Base-by-base conservation (phyloP, 2,797 vertebrate genomes). In the Acanthurus lineatus region DNA sequence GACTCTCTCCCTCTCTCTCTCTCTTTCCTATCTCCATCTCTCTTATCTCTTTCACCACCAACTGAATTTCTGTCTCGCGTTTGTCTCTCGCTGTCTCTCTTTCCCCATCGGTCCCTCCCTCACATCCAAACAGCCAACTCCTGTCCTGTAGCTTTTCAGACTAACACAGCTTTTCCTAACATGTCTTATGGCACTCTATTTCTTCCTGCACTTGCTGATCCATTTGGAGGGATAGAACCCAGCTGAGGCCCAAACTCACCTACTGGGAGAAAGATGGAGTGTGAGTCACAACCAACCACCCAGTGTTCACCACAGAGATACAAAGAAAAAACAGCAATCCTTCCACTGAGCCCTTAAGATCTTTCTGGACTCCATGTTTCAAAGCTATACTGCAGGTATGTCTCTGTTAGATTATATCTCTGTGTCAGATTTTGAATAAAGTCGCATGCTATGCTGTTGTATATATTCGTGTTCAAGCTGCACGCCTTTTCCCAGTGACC, bases 241-340 rank as follows among this genome's bases (percentile, higher is more conserved):
- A 52, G 65, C 88, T 84, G 91, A 90, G 91, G 68, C 56, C 63
- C 76, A 83, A 82, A 78, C 84, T 93, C 88, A 83, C 91, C 93
- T 84, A 92, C 90, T 82, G 92, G 53, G 89, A 82, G 88, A 81
- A 86, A 90, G 88, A 93, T 88, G 59, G 87, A 87, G 87, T 79
- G 78, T 81, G 87, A 94, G 90, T 92, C 90, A 86, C 82, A 84
- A 91, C 79, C 90, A 93, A 93, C 94, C 89, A 94, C 86, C 79
- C 83, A 45, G 48, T 68, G 69, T 85, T 80, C 70, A 62, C 58
- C 4, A 59, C 69, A 73, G 81, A 86, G 72, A 84, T 47, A 54
- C 76, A 73, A 48, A 65, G 58, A 67, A 75, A 84, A 49, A 77
- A 73, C 48, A 59, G 42, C 62, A 63, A 47, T 52, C 53, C 72